Conservation (phyloP, 2,113 vertebrate species). For the Verasper variegatus region DNA sequence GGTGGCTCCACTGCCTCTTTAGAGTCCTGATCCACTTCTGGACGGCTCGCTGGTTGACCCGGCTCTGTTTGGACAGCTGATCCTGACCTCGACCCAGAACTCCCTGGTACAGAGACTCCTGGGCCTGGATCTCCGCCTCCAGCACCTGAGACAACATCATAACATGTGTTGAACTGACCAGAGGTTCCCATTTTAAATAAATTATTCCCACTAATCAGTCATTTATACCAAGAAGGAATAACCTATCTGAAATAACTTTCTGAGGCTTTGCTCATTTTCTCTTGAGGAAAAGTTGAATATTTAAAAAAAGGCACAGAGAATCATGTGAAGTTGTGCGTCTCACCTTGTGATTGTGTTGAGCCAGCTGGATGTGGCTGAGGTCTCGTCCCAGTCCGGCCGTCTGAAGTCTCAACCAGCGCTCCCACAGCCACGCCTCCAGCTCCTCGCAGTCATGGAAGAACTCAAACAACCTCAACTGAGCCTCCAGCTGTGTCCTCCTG, state of each 20-base stretch:
- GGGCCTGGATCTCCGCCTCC: slow-evolving; percentile 84
- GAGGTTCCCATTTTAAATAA: too few relatives aligned
- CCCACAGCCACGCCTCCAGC: slow-evolving; percentile 85
- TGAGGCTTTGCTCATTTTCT: background rate
- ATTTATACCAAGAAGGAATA: too few relatives aligned
- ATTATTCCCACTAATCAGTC: too few relatives aligned
- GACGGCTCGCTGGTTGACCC: slow-evolving; percentile 52
- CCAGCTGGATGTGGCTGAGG: slow-evolving; percentile 82
- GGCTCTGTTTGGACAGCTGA: slow-evolving; percentile 75
- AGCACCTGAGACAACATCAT: slow-evolving; percentile 74
- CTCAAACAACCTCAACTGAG: slow-evolving; percentile 82
- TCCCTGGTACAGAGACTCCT: slow-evolving; percentile 79
- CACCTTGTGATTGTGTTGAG: slow-evolving; percentile 89
- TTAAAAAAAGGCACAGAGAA: background rate
- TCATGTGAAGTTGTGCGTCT: background rate
- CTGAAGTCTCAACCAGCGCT: slow-evolving; percentile 81
- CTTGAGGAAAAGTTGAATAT: background rate
- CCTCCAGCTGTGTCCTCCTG: slow-evolving; percentile 86
- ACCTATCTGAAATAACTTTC: background rate
- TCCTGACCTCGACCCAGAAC: slow-evolving; percentile 82
- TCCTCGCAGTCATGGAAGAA: slow-evolving; percentile 89
- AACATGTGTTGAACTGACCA: background rate
- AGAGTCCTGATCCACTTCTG: slow-evolving; percentile 81
- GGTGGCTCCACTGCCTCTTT: slow-evolving; percentile 84
- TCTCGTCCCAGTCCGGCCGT: slow-evolving; percentile 78